phyloP scores from a whole-genome alignment of 2,797 vertebrate genomes.

The Myoxocephalus aenaeus region DNA sequence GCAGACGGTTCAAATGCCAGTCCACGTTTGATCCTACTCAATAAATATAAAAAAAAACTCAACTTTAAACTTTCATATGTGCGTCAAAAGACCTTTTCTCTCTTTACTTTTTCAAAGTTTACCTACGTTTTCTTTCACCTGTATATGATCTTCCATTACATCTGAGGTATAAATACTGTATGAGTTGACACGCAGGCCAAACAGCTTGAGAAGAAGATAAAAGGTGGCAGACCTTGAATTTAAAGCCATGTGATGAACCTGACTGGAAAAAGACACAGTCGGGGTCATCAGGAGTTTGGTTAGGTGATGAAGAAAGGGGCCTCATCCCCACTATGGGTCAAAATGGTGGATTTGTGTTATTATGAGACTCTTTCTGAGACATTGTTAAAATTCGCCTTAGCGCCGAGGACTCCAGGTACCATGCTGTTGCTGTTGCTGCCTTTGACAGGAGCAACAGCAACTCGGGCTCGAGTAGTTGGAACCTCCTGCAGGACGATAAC shows the following conservation, averaged over 20 bases:
- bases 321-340: neutral
- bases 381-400: neutral
- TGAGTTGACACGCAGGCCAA: slow-evolving; percentile 10
- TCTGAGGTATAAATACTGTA: slow-evolving; percentile 17
- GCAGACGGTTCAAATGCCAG: neutral
- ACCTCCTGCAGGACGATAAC: too few species aligned
- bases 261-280: neutral
- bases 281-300: neutral
- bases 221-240: neutral
- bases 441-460: neutral
- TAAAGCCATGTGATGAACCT: neutral
- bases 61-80: neutral
- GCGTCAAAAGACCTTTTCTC: neutral
- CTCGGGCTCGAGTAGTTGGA: too few species aligned
- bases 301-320: neutral
- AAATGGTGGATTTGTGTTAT: neutral
- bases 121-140: slow-evolving; percentile 1
- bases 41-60: slow-evolving; percentile 30
- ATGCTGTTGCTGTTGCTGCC: neutral
- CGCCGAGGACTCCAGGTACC: neutral
- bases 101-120: slow-evolving; percentile 17
- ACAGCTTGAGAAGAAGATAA: neutral
- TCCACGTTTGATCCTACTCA: slow-evolving; percentile 25
- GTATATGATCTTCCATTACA: slow-evolving; percentile 5
- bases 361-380: neutral